Base-by-base conservation (phyloP, 2,888 invertebrate genomes). In the Acrobasis consociella region DNA sequence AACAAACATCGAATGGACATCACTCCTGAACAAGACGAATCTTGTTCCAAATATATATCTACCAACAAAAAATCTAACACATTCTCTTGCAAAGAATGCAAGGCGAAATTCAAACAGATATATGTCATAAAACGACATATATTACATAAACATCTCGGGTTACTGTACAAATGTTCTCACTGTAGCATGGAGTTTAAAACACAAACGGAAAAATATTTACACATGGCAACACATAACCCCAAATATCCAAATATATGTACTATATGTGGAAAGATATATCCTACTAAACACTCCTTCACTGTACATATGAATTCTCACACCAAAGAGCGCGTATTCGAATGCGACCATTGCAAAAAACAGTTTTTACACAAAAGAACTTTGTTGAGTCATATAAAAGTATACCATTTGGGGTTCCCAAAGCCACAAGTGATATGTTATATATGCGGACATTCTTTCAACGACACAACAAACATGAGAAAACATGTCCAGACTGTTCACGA, bases 401-500 rank as follows among this genome's bases (percentile, higher is more conserved):
- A 60, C 13, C 78, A 78, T 51, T 59, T 63, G 8, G 75, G 74
- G 0, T 61, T 15, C 0, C 65, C 63, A 7, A 74, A 69, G 42
- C 42, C 17, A 0, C 63, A 50, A n/a, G 64, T 58, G 10, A 62
- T 73, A 0, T 78, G 78, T 39, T 67, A 76, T 5, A 17, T 69
- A 2, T 78, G 78, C 55, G 75, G 75, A 0, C 49, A 64, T 7
- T 10, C 60, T 0, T 77, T 73, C 55, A 73, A 75, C 55, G 73
- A 76, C n/a, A 49, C 7, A 0, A 67, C 73, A 0, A 74, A 76
- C 49, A 31, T 78, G 22, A 65, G 53, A 0, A 68, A 49, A 0
- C 78, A 78, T 31, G 63, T 72, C 1, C 52, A 51, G 2, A 63
- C 67, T 0, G 77, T 77, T 0, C 78, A 78, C 16, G 62, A 72